Percentiles rank a stretch among this genome's conserved stretches.
Conservation (phyloP, 2,888 invertebrate genomes). For the Microlaimidae sp. region DNA sequence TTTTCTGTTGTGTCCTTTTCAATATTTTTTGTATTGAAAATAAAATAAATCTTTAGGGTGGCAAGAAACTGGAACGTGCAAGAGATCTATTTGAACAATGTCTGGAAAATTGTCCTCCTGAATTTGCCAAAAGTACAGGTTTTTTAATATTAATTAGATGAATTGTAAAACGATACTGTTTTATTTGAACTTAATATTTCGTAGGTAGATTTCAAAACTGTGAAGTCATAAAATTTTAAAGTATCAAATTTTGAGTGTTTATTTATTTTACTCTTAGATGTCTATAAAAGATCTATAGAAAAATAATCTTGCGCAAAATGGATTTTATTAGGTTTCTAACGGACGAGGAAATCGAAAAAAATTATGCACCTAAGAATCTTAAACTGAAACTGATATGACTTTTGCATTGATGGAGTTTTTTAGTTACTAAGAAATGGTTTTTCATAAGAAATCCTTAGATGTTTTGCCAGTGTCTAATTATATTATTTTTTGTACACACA, state of each 20-base stretch:
- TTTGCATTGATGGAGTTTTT: no score
- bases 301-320: no score
- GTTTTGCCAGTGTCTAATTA: no score
- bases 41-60: constrained; percentile 43
- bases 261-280: no score
- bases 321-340: no score
- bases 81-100: constrained; percentile 98
- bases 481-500: background rate
- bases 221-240: background rate
- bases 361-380: no score
- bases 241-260: no score
- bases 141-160: background rate
- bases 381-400: no score
- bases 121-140: constrained; percentile 61
- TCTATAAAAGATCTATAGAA: no score
- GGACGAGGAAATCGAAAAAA: no score
- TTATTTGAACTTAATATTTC: background rate
- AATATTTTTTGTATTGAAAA: constrained; percentile 1
- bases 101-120: constrained; percentile 82
- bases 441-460: no score
- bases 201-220: background rate
- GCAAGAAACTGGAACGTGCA: constrained; percentile 81
- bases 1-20: constrained; percentile 8
- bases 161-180: background rate
- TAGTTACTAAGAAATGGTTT: no score